phyloP scores from a whole-genome alignment of 35 echinoderm and acorn worm species.

The Hemicentrotus pulcherrimus region DNA sequence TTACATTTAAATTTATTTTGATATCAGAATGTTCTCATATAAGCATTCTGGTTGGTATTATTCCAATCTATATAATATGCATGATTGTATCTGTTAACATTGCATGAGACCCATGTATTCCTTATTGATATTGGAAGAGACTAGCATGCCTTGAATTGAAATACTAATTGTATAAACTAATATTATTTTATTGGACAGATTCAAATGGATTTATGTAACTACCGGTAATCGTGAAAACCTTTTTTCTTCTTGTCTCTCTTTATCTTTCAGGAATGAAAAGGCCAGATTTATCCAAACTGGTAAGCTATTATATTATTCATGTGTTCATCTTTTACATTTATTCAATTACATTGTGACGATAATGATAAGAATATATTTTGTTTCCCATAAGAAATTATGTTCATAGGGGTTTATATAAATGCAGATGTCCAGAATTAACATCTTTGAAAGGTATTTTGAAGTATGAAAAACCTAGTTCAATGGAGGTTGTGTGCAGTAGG shows the following conservation, averaged over 20 bases:
- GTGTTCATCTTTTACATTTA: neutral
- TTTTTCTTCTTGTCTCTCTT: constrained; percentile 10
- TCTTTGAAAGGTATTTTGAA: neutral
- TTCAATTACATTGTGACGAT: too few relatives aligned
- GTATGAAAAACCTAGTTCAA: neutral
- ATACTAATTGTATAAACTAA: neutral
- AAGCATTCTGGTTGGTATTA: neutral
- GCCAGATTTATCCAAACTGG: constrained; percentile 77
- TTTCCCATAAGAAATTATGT: neutral
- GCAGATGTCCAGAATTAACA: neutral
- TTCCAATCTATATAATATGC: neutral
- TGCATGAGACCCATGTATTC: neutral
- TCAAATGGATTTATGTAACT: neutral
- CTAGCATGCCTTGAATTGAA: neutral
- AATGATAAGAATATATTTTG: too few relatives aligned
- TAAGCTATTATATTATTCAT: constrained; percentile 40
- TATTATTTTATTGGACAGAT: neutral
- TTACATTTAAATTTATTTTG: too few relatives aligned
- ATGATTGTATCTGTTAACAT: neutral
- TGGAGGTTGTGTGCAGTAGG: neutral
- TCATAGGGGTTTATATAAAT: neutral
- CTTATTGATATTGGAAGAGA: neutral
- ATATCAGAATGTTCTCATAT: too few relatives aligned
- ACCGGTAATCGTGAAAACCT: neutral
- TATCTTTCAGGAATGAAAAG: constrained; percentile 68